Conservation (phyloP, 2,113 vertebrate genomes). For the Hyperopisus bebe region DNA sequence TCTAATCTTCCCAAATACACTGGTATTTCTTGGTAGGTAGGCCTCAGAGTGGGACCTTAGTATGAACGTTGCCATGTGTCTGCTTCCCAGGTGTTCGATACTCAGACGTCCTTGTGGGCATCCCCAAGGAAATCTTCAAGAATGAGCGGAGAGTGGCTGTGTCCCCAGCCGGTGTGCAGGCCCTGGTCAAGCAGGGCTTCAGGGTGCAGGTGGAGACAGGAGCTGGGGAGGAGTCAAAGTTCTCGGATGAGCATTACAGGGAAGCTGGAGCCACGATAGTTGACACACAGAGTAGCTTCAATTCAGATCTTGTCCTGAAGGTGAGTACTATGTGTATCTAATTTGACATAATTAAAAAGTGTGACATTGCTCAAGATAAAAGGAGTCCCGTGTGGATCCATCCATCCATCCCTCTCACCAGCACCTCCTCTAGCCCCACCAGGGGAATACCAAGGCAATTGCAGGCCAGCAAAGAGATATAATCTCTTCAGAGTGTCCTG, state of each 20-base stretch:
- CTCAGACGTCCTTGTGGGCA: conserved; percentile 57
- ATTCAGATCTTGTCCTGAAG: conserved; percentile 62
- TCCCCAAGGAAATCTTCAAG: conserved; percentile 57
- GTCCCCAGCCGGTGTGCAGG: conserved; percentile 54
- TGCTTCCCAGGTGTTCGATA: conserved; percentile 46
- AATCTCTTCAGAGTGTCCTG: not conserved
- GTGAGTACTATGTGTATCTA: conserved; percentile 21
- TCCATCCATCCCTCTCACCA: not conserved
- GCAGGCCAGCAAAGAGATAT: not conserved
- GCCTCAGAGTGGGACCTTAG: not conserved
- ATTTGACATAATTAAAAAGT: not conserved
- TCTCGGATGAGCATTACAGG: conserved; percentile 58
- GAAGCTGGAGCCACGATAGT: conserved; percentile 52
- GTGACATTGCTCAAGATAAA: not conserved
- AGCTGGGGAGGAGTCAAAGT: conserved; percentile 58
- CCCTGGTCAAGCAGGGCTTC: conserved; percentile 63
- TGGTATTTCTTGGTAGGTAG: not conserved
- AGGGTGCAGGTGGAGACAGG: conserved; percentile 57
- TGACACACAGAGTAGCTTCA: conserved; percentile 48
- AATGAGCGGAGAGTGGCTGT: conserved; percentile 57
- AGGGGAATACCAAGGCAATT: not conserved
- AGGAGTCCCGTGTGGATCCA: not conserved
- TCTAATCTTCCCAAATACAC: not conserved
- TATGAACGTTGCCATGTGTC: not conserved
- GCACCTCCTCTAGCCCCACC: not conserved